Conservation (phyloP, 1,140 invertebrate species). For the Pseudomyrmex pallidus region DNA sequence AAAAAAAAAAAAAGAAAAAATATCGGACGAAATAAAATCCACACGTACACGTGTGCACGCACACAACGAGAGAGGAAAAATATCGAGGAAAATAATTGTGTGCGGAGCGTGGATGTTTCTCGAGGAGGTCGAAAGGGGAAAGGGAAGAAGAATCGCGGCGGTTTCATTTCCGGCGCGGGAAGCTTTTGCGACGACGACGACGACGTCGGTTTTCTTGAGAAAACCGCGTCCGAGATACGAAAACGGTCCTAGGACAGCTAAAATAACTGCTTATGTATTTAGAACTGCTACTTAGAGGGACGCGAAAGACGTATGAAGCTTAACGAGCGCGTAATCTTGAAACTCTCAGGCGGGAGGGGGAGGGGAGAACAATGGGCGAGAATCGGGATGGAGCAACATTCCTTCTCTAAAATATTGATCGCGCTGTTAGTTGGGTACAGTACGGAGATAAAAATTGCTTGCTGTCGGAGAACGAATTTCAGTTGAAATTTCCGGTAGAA, state of each 20-base stretch:
- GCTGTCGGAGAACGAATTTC: too few species aligned
- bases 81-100: background rate
- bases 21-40: conserved; percentile 32
- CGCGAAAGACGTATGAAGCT: background rate
- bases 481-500: too few species aligned
- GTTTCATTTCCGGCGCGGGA: conserved; percentile 47
- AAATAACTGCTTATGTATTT: conserved; percentile 36
- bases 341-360: conserved; percentile 2
- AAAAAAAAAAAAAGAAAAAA: too few species aligned
- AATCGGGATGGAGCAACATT: background rate
- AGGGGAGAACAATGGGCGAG: background rate
- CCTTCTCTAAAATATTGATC: background rate
- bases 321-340: conserved; percentile 21
- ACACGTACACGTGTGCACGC: too few species aligned
- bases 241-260: background rate
- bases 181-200: conserved; percentile 1
- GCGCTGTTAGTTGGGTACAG: too few species aligned
- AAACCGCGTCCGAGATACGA: background rate
- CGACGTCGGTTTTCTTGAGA: conserved; percentile 37
- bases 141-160: conserved; percentile 7
- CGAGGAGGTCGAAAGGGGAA: background rate
- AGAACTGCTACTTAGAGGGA: background rate
- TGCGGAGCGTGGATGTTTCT: background rate
- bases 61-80: background rate
- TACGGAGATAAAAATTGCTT: too few species aligned